Percentiles rank a stretch among this genome's conserved stretches.
phyloP scores from a whole-genome alignment of 1,140 invertebrate genomes.

The Ostrea denselamellosa region DNA sequence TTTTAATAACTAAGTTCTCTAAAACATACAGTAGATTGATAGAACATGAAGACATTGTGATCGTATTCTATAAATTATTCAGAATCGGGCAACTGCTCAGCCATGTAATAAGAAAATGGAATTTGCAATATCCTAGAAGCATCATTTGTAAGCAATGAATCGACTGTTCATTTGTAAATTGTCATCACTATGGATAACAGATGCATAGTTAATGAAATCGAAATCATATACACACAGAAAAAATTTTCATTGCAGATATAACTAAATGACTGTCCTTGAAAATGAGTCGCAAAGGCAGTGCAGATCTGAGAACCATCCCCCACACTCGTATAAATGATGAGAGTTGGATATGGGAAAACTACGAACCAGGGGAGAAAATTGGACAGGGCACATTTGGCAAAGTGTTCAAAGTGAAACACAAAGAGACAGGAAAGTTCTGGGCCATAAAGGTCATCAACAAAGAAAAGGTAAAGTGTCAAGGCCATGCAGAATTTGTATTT shows the following conservation, averaged over 20 bases:
- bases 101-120: background rate
- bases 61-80: conserved; percentile 6
- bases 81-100: background rate
- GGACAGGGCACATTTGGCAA: conserved; percentile 82
- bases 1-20: background rate
- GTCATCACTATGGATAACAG: too few relatives aligned
- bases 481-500: background rate
- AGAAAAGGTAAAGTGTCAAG: conserved; percentile 77
- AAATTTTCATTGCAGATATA: conserved; percentile 38
- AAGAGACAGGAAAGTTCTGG: conserved; percentile 75
- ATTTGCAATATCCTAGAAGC: background rate
- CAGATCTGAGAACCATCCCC: conserved; percentile 63
- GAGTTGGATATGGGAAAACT: conserved; percentile 70
- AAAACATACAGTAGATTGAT: background rate
- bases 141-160: background rate
- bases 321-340: conserved; percentile 77
- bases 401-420: conserved; percentile 79
- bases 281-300: conserved; percentile 67
- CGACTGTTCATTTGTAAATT: too few relatives aligned
- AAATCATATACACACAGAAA: too few relatives aligned
- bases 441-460: conserved; percentile 82
- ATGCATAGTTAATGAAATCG: too few relatives aligned
- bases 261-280: conserved; percentile 44
- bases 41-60: background rate
- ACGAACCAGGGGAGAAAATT: conserved; percentile 73